Conservation (phyloP, 2,888 invertebrate species). For the Ornithoptera priamus region DNA sequence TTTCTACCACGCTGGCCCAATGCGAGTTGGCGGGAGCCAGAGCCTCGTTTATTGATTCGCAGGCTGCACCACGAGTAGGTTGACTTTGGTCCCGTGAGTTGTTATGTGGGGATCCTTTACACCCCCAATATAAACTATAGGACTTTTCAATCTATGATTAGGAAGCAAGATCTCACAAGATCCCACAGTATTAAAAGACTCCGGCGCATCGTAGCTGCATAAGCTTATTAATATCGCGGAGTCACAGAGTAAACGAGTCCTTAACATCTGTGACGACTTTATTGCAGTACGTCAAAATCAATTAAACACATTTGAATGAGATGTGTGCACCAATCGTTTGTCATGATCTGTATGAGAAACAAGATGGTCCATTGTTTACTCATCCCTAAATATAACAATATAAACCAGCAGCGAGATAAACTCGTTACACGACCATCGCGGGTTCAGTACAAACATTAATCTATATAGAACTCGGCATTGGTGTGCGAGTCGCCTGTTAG, state of each 20-base stretch:
- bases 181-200: constrained; percentile 33
- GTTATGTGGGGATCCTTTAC: too few relatives aligned
- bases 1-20: too few relatives aligned
- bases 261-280: constrained; percentile 56
- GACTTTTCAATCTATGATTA: too few relatives aligned
- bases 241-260: constrained; percentile 55
- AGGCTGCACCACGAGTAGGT: too few relatives aligned
- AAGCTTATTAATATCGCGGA: constrained; percentile 57
- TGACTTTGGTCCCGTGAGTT: too few relatives aligned
- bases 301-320: constrained; percentile 74
- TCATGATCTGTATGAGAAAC: constrained; percentile 40
- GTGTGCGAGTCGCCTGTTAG: constrained; percentile 30
- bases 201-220: constrained; percentile 53
- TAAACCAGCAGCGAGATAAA: neutral
- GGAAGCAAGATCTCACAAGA: constrained; percentile 31
- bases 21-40: too few relatives aligned
- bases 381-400: constrained; percentile 32
- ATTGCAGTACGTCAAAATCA: constrained; percentile 67
- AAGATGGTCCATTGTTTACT: constrained; percentile 33
- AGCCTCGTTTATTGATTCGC: too few relatives aligned
- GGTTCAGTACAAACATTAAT: neutral
- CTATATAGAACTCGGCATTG: constrained; percentile 2
- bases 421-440: constrained; percentile 5
- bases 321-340: constrained; percentile 56
- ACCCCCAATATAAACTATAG: too few relatives aligned